Conservation (phyloP, 2,113 vertebrate genomes). For the Tricholaema leucomelas region DNA sequence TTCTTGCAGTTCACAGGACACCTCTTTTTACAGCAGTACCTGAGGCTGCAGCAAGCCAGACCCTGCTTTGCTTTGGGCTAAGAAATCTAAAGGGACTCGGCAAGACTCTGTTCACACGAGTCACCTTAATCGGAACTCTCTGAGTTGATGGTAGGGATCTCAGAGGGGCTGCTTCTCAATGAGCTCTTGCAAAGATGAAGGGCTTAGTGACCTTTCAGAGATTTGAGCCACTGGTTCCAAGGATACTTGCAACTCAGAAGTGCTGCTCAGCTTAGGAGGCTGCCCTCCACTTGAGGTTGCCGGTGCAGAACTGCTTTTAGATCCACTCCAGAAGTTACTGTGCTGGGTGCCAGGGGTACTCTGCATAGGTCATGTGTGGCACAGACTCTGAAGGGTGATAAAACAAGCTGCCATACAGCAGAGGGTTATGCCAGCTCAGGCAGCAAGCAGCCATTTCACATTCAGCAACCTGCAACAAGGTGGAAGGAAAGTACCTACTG, state of each 20-base stretch:
- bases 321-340: neutral
- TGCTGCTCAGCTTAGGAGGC: neutral
- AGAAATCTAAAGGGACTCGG: neutral
- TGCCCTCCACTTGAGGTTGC: neutral
- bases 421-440: neutral
- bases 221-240: neutral
- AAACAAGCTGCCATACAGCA: neutral
- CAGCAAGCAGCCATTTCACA: neutral
- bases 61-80: neutral
- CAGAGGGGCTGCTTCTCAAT: neutral
- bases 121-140: neutral
- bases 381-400: neutral
- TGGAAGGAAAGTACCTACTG: neutral
- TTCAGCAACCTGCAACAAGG: neutral
- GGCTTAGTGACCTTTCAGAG: neutral
- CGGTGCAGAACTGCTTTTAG: slow-evolving; percentile 17
- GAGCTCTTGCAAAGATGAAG: neutral
- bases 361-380: neutral
- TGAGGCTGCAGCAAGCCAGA: neutral
- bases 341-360: neutral
- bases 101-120: neutral
- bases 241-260: neutral
- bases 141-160: neutral
- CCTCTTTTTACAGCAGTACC: accelerated
- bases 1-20: neutral